Conservation (phyloP, 1,140 invertebrate genomes). For the Cydia amplana region DNA sequence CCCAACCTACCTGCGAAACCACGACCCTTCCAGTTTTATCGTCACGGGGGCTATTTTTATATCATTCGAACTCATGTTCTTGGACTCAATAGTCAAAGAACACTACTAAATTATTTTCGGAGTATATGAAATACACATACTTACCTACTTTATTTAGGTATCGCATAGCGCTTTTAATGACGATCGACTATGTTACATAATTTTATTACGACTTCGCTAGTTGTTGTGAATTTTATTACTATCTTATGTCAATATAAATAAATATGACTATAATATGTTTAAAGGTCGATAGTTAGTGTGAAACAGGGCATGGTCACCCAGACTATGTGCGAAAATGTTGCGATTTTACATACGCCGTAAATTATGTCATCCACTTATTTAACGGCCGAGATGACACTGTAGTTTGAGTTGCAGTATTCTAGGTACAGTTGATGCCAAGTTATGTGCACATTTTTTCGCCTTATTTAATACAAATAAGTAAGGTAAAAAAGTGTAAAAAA, state of each 20-base stretch:
- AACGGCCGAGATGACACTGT: background rate
- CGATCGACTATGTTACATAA: background rate
- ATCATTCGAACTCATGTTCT: slow-evolving; percentile 19
- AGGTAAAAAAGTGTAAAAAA: too few relatives aligned
- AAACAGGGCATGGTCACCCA: slow-evolving; percentile 22
- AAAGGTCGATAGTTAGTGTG: background rate
- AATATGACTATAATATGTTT: background rate
- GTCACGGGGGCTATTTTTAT: slow-evolving; percentile 29
- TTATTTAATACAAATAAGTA: too few relatives aligned
- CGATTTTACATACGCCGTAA: background rate
- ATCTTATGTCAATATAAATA: background rate
- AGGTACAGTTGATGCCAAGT: too few relatives aligned
- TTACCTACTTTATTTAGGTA: background rate
- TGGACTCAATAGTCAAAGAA: background rate
- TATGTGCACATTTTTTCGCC: too few relatives aligned
- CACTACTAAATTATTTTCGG: background rate
- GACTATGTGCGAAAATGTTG: slow-evolving; percentile 20
- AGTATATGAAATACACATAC: background rate
- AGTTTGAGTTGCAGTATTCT: background rate
- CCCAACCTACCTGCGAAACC: slow-evolving; percentile 58
- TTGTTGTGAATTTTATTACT: slow-evolving; percentile 11
- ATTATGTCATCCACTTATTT: background rate
- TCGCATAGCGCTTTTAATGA: background rate
- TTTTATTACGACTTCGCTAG: slow-evolving; percentile 22
- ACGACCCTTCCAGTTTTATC: slow-evolving; percentile 41